These are phyloP conservation scores for Drosophila saltans DNA, from an alignment of 1,140 invertebrate species.

Conservation along the genomic window DNA sequence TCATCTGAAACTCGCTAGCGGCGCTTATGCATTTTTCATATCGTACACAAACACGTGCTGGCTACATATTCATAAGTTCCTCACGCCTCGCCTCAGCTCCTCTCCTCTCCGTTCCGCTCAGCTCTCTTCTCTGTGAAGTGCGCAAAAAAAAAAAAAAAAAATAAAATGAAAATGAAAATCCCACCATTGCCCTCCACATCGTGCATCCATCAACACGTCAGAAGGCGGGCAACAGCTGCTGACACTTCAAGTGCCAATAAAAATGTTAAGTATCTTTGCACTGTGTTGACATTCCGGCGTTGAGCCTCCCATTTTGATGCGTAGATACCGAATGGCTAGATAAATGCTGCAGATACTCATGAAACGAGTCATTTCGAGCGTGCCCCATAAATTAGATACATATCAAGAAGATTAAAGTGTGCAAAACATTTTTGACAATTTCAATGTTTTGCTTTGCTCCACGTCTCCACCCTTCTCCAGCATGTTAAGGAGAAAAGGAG, in stretches of 20 bases:
- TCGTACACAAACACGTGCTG: constrained; percentile 65
- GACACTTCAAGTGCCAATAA: constrained; percentile 78
- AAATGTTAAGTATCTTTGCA: constrained; percentile 81
- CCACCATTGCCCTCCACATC: constrained; percentile 25
- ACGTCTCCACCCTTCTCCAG: too few relatives aligned
- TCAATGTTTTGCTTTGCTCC: background rate
- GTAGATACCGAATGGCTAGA: constrained; percentile 49
- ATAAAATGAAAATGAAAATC: constrained; percentile 57
- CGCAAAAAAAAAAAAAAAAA: constrained; percentile 36
- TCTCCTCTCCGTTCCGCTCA: background rate
- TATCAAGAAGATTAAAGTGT: constrained; percentile 47
- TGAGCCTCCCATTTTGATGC: constrained; percentile 31
- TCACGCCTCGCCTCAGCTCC: background rate
- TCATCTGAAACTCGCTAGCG: constrained; percentile 38
- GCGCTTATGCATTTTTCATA: constrained; percentile 80
- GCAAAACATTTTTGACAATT: constrained; percentile 63
- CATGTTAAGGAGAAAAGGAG: background rate
- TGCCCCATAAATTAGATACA: constrained; percentile 55
- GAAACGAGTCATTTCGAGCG: background rate
- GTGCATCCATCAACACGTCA: constrained; percentile 74
- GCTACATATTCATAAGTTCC: constrained; percentile 53
- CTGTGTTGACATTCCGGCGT: constrained; percentile 72
- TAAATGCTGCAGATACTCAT: constrained; percentile 59
- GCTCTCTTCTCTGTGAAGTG: background rate
- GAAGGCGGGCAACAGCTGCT: constrained; percentile 70